Evolutionary conservation across 2,888 invertebrate species (phyloP).

Genomic region (Embidobia sp.): DNA sequence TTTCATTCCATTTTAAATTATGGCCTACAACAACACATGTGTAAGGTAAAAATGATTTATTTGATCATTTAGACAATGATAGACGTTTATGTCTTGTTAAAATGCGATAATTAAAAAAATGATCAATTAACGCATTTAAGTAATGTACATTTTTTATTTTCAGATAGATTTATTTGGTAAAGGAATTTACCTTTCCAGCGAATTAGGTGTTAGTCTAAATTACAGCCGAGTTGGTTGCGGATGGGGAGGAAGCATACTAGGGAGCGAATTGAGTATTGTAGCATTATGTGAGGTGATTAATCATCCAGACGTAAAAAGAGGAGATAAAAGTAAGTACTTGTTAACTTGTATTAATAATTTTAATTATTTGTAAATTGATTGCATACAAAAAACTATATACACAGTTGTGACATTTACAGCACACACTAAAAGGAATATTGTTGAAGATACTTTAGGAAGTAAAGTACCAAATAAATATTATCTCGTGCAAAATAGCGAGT

Average conservation of each 20-base stretch:
- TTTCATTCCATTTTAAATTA: slow-evolving; percentile 91
- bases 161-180: slow-evolving; percentile 86
- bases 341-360: too few relatives aligned
- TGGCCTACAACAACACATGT: slow-evolving; percentile 89
- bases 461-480: slow-evolving; percentile 87
- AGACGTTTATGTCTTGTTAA: too few relatives aligned
- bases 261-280: slow-evolving; percentile 89
- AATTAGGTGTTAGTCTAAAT: slow-evolving; percentile 87
- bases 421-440: slow-evolving; percentile 70
- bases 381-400: too few relatives aligned
- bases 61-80: not conserved
- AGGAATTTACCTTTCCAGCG: slow-evolving; percentile 89
- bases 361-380: too few relatives aligned
- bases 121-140: too few relatives aligned
- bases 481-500: slow-evolving; percentile 89
- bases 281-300: slow-evolving; percentile 91
- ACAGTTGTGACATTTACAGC: too few relatives aligned
- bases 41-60: slow-evolving; percentile 82
- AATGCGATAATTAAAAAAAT: too few relatives aligned
- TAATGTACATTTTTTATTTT: slow-evolving; percentile 7
- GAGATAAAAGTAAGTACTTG: slow-evolving; percentile 72
- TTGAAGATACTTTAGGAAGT: slow-evolving; percentile 78
- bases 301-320: slow-evolving; percentile 84
- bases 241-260: slow-evolving; percentile 90
- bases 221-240: slow-evolving; percentile 89